Evolutionary conservation across 2,888 invertebrate genomes (phyloP).

Genomic region (Spatulosminthurus flaviceps): DNA sequence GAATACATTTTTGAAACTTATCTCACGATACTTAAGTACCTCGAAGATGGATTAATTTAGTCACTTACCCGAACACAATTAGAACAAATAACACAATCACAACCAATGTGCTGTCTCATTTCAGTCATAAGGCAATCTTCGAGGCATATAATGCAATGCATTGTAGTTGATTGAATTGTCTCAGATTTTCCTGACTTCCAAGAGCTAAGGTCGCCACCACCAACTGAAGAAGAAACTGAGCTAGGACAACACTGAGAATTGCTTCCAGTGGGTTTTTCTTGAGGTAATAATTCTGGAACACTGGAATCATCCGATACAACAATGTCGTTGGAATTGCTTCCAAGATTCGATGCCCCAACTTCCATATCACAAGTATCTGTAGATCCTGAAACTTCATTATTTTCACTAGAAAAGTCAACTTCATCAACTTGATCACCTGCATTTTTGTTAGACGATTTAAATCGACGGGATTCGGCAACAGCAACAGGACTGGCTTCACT

Average conservation of each 20-base stretch:
- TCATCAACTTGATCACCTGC: neutral
- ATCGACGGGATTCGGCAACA: neutral
- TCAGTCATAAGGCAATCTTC: conserved; percentile 71
- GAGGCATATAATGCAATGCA: conserved; percentile 71
- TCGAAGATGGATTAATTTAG: too few species aligned
- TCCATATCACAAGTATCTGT: neutral
- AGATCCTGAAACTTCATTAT: neutral
- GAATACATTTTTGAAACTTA: too few species aligned
- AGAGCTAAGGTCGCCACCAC: neutral
- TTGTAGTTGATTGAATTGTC: conserved; percentile 16
- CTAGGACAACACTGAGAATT: neutral
- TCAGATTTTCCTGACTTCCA: conserved; percentile 18
- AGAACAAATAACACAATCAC: conserved; percentile 71
- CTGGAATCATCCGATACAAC: neutral
- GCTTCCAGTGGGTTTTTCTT: neutral
- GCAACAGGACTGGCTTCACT: neutral
- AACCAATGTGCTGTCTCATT: conserved; percentile 70
- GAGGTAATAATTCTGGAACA: conserved; percentile 15
- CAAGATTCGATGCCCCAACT: neutral
- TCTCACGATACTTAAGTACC: too few species aligned
- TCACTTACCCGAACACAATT: conserved; percentile 70
- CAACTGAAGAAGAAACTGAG: conserved; percentile 20
- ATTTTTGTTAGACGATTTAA: neutral
- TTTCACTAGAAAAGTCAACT: conserved; percentile 1
- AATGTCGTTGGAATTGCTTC: neutral